phyloP scores from a whole-genome alignment of 1,140 invertebrate species.

The Chelonus insularis region DNA sequence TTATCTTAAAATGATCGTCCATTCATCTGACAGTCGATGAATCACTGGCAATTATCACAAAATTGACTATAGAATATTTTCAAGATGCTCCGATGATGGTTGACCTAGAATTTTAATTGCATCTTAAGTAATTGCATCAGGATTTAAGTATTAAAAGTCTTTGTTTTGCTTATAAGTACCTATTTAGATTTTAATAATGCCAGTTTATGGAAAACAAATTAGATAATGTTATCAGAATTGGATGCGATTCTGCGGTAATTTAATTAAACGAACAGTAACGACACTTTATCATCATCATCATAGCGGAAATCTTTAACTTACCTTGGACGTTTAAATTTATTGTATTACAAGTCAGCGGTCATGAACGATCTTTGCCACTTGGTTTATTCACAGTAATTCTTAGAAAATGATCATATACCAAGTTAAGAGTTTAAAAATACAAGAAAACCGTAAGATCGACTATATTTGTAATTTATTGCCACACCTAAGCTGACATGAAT shows the following conservation, averaged over 20 bases:
- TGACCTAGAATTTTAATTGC: constrained; percentile 15
- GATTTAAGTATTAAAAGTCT: too few relatives aligned
- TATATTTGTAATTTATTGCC: too few relatives aligned
- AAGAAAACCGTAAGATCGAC: too few relatives aligned
- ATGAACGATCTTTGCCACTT: not conserved
- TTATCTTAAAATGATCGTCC: constrained; percentile 10
- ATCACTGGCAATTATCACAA: constrained; percentile 13
- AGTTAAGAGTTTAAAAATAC: too few relatives aligned
- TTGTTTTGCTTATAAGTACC: constrained; percentile 9
- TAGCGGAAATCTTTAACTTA: too few relatives aligned
- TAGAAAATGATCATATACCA: too few relatives aligned
- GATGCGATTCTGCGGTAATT: too few relatives aligned
- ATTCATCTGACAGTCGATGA: constrained; percentile 3
- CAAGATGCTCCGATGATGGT: constrained; percentile 7
- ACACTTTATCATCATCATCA: too few relatives aligned
- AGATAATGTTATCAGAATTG: not conserved
- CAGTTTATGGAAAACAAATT: not conserved
- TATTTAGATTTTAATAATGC: too few relatives aligned
- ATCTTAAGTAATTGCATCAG: not conserved
- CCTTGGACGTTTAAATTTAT: not conserved
- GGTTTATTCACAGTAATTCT: not conserved
- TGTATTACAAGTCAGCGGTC: not conserved
- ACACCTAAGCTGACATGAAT: too few relatives aligned
- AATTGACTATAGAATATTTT: not conserved
- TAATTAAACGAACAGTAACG: too few relatives aligned